Evolutionary conservation across 2,113 vertebrate genomes (phyloP).

Genomic region (Saguinus imperator): DNA sequence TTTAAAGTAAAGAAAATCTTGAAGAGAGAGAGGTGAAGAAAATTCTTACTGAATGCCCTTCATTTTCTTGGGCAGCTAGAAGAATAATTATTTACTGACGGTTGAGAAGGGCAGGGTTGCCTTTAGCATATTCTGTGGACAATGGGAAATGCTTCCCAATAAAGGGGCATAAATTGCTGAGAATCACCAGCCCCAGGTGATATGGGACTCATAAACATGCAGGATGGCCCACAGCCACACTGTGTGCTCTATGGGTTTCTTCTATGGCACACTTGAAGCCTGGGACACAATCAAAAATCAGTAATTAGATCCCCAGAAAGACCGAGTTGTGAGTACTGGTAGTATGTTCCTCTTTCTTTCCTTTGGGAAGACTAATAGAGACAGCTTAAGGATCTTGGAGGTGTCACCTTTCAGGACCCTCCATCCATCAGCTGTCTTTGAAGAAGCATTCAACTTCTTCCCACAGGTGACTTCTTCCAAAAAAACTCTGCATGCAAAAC

Average conservation of each 20-base stretch:
- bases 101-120: not conserved
- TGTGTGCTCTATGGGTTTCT: not conserved
- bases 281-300: not conserved
- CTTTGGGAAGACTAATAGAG: not conserved
- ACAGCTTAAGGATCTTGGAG: not conserved
- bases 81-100: constrained; percentile 4
- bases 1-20: constrained; percentile 30
- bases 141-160: constrained; percentile 18
- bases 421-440: not conserved
- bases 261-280: not conserved
- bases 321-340: not conserved
- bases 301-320: not conserved
- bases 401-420: not conserved
- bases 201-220: not conserved
- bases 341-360: not conserved
- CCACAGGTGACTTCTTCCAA: not conserved
- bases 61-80: not conserved
- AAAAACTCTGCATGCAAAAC: not conserved
- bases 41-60: not conserved
- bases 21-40: not conserved
- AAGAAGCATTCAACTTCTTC: not conserved
- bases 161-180: not conserved
- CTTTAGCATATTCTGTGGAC: constrained; percentile 6
- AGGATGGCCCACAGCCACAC: not conserved
- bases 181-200: not conserved